Base-by-base conservation (phyloP, 2,797 vertebrate species). In the Acanthurus tractus region DNA sequence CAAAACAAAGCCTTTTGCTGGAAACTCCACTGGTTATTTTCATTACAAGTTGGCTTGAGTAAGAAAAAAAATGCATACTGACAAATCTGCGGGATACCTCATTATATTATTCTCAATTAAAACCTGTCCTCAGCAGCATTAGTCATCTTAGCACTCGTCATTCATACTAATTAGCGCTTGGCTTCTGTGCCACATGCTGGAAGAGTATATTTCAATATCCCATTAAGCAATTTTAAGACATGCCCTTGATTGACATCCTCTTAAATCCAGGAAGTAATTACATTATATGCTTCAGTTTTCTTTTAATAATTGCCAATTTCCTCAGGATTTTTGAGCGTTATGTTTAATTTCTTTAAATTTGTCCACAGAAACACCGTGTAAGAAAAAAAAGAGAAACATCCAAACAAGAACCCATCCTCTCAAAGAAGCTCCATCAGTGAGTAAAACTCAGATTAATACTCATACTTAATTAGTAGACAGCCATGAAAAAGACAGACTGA, bases 61-160 rank as follows among this genome's bases (percentile, higher is more conserved):
- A 84, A 78, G 89, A 91, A 89, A 88, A 88, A 83, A 91, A 76
- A 76, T 85, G 79, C 90, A 92, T 74, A 87, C 91, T 93, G 90
- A 91, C 89, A 93, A 93, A 94, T 94, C 89, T 90, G 88, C 88
- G 90, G 91, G 93, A 94, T 89, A 92, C 87, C 90, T 92, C 87
- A 94, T 94, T 94, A 93, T 93, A 94, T 95, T 94, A 95, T 94
- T 95, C 94, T 94, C 95, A 95, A 96, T 95, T 95, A 95, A 95
- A 95, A 95, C 84, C 92, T 90, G 93, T 95, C 93, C 90, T 95
- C 89, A 74, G 93, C 90, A 88, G 92, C 93, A 94, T 95, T 95
- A 96, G 94, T 95, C 90, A 95, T 95, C 93, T 94, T 91, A 94
- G 90, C 83, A 77, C 90, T 93, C 89, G 86, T 94, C 94, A 94